Percentiles rank a stretch among this genome's conserved stretches.
These are phyloP conservation scores for Loripinus fragilis DNA, from an alignment of 2,888 invertebrate genomes.

Conservation along the genomic window DNA sequence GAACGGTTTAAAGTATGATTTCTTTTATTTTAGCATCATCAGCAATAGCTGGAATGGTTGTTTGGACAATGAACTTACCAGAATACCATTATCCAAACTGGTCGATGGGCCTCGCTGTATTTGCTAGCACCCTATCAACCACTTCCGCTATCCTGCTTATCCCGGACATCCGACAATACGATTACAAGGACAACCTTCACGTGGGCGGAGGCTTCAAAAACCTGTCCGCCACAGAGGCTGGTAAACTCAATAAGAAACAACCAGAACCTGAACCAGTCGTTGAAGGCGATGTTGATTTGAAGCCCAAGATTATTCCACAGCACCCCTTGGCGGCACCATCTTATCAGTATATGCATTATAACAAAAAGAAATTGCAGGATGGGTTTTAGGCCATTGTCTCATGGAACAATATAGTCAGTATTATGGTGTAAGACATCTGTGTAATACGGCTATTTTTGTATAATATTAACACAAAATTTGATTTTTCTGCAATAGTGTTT, in stretches of 20 bases:
- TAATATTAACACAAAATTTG: no score
- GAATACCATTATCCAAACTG: conserved; percentile 47
- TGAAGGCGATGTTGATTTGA: conserved; percentile 27
- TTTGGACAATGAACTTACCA: conserved; percentile 40
- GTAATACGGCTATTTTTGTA: no score
- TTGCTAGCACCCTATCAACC: conserved; percentile 39
- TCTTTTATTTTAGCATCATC: conserved; percentile 29
- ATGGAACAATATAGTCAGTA: no score
- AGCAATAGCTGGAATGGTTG: conserved; percentile 37
- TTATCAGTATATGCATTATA: conserved; percentile 50
- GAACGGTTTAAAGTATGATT: no score
- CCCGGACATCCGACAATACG: conserved; percentile 55
- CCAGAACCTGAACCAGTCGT: conserved; percentile 1
- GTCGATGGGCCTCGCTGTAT: conserved; percentile 58
- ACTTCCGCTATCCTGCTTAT: conserved; percentile 48
- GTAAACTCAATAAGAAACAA: neutral
- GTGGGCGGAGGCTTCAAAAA: conserved; percentile 53
- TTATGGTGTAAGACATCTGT: no score
- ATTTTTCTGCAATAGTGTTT: no score
- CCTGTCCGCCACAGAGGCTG: conserved; percentile 24
- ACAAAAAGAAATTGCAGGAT: conserved; percentile 34
- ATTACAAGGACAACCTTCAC: conserved; percentile 52
- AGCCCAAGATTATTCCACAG: conserved; percentile 44
- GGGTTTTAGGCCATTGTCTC: no score
- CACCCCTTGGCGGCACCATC: conserved; percentile 45